Conservation (phyloP, 2,888 invertebrate genomes). For the Nudaria mundana region DNA sequence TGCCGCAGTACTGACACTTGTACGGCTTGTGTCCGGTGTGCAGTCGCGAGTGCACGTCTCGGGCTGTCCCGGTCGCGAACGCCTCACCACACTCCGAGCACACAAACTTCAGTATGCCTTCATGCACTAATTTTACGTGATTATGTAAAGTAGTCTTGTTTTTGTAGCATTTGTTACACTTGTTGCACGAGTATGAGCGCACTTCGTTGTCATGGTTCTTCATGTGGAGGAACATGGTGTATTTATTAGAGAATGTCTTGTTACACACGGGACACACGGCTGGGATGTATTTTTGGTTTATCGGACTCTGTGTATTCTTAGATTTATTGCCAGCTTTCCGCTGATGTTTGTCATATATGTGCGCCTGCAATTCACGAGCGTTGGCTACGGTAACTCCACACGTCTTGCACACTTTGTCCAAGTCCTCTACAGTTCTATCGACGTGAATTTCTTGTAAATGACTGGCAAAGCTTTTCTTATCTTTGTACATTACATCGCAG, state of each 20-base stretch:
- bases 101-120: slow-evolving; percentile 57
- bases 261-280: slow-evolving; percentile 73
- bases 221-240: slow-evolving; percentile 71
- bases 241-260: slow-evolving; percentile 70
- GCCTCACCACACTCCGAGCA: slow-evolving; percentile 72
- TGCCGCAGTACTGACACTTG: slow-evolving; percentile 63
- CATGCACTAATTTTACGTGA: slow-evolving; percentile 66
- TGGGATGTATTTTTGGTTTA: slow-evolving; percentile 56
- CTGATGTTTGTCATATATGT: slow-evolving; percentile 33
- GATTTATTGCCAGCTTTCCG: slow-evolving; percentile 13
- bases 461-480: slow-evolving; percentile 40
- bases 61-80: slow-evolving; percentile 63
- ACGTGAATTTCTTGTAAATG: slow-evolving; percentile 51
- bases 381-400: slow-evolving; percentile 41
- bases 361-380: slow-evolving; percentile 25
- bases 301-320: slow-evolving; percentile 26
- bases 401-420: slow-evolving; percentile 36
- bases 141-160: slow-evolving; percentile 62
- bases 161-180: slow-evolving; percentile 69
- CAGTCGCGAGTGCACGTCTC: slow-evolving; percentile 61
- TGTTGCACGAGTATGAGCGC: slow-evolving; percentile 49
- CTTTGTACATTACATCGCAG: slow-evolving; percentile 38
- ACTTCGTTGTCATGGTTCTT: slow-evolving; percentile 49
- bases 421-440: slow-evolving; percentile 2
- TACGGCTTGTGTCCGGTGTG: slow-evolving; percentile 74